Percentiles rank a stretch among this genome's conserved stretches.
phyloP scores from a whole-genome alignment of 2,113 vertebrate species.

The Crotophaga sulcirostris region DNA sequence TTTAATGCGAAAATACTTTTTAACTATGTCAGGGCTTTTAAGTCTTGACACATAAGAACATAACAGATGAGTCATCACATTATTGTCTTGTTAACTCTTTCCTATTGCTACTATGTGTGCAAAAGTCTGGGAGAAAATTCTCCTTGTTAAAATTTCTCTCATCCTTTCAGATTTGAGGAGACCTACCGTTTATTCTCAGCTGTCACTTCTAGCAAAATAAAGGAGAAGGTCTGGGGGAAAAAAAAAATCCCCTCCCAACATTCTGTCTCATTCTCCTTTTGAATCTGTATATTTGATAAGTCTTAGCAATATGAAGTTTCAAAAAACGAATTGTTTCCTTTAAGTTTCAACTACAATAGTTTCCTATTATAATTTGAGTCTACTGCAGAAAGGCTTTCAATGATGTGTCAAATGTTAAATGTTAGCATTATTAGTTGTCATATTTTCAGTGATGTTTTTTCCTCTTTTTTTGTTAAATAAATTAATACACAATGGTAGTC shows the following conservation, averaged over 20 bases:
- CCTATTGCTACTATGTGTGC: neutral
- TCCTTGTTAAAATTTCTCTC: neutral
- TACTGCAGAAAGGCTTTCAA: neutral
- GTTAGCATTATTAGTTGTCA: neutral
- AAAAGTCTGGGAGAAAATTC: neutral
- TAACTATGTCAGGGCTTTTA: neutral
- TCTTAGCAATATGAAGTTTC: neutral
- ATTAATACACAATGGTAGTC: neutral
- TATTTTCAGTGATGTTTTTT: neutral
- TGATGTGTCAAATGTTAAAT: neutral
- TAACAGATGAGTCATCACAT: neutral
- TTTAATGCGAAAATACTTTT: neutral
- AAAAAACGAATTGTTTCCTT: neutral
- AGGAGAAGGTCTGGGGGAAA: neutral
- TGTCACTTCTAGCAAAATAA: slow-evolving; percentile 19
- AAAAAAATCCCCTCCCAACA: neutral
- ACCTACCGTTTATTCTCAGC: neutral
- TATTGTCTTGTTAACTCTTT: neutral
- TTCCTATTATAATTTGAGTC: neutral
- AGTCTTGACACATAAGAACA: neutral
- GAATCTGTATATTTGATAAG: slow-evolving; percentile 8
- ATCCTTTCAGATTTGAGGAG: neutral
- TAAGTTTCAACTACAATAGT: neutral
- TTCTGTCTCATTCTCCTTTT: neutral
- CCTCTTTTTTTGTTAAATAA: neutral